phyloP scores from a whole-genome alignment of 1,140 invertebrate species.

The Aethina tumida region DNA sequence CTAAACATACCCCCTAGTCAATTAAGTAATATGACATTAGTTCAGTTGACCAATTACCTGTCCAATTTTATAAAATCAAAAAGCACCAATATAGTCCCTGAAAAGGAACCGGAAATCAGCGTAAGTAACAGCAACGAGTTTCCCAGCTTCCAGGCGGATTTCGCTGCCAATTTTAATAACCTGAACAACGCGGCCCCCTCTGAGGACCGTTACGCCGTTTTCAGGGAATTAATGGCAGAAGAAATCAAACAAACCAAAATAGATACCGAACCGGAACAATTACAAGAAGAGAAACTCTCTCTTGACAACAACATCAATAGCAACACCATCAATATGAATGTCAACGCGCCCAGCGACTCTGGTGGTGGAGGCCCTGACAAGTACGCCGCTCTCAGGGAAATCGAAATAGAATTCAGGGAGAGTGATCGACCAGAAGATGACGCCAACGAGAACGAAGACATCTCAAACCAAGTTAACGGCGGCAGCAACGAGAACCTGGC shows the following conservation, averaged over 20 bases:
- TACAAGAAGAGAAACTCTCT: constrained; percentile 31
- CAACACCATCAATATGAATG: constrained; percentile 13
- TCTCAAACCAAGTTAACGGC: constrained; percentile 34
- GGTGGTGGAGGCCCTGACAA: constrained; percentile 38
- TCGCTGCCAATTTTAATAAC: constrained; percentile 54
- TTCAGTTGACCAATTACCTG: constrained; percentile 70
- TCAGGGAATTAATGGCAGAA: constrained; percentile 70
- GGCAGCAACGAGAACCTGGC: constrained; percentile 14
- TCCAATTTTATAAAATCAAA: constrained; percentile 50
- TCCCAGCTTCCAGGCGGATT: constrained; percentile 45
- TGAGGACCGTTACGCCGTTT: constrained; percentile 74
- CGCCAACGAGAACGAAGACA: constrained; percentile 12
- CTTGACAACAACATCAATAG: constrained; percentile 25
- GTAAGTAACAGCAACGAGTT: constrained; percentile 13
- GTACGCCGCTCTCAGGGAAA: constrained; percentile 61
- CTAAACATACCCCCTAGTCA: constrained; percentile 64
- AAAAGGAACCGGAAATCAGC: constrained; percentile 9
- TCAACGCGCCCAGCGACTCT: constrained; percentile 33
- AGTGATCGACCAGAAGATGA: constrained; percentile 19
- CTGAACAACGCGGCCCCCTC: constrained; percentile 36
- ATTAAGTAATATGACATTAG: constrained; percentile 73
- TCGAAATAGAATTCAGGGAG: constrained; percentile 38
- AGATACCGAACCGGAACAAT: constrained; percentile 34
- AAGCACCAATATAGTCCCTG: constrained; percentile 26
- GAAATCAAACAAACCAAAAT: constrained; percentile 44